Percentiles rank a stretch among this genome's conserved stretches.
phyloP scores from a whole-genome alignment of 2,888 invertebrate species.

The Acleris sparsana region DNA sequence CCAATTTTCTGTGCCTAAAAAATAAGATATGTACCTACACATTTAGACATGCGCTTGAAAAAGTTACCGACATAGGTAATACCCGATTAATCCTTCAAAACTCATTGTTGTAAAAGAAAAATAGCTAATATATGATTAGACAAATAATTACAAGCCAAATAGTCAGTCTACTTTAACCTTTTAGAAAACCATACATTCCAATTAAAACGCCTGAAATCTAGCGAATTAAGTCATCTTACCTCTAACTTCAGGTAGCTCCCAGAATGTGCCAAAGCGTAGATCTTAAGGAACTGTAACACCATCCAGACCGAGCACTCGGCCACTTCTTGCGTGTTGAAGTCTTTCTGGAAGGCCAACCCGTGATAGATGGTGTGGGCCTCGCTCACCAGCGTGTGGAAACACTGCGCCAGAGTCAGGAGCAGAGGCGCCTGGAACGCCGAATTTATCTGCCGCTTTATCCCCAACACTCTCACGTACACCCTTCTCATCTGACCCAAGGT shows the following conservation, averaged over 20 bases:
- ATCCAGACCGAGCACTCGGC: constrained; percentile 17
- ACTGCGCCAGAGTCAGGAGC: constrained; percentile 1
- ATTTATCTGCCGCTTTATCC: constrained; percentile 24
- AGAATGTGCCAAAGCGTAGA: constrained; percentile 16
- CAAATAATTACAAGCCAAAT: no score
- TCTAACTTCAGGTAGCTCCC: constrained; percentile 17
- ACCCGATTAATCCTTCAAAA: no score
- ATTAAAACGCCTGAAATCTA: no score
- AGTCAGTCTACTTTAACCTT: no score
- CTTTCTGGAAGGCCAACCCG: constrained; percentile 8
- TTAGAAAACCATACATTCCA: no score
- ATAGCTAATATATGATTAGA: no score
- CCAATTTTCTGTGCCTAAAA: constrained; percentile 18
- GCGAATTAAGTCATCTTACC: constrained; percentile 6
- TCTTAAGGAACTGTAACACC: constrained; percentile 13
- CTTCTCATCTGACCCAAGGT: constrained; percentile 6
- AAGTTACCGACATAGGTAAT: no score
- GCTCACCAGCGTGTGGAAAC: constrained; percentile 21
- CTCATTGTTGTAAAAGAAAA: no score
- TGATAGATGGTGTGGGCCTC: constrained; percentile 17
- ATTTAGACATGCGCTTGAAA: not conserved
- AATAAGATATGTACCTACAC: not conserved
- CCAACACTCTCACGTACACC: constrained; percentile 11
- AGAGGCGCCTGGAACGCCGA: constrained; percentile 24
- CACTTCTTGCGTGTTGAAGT: constrained; percentile 7